These are phyloP conservation scores for Pelosia muscerda DNA, from an alignment of 2,888 invertebrate species.

Conservation along the genomic window DNA sequence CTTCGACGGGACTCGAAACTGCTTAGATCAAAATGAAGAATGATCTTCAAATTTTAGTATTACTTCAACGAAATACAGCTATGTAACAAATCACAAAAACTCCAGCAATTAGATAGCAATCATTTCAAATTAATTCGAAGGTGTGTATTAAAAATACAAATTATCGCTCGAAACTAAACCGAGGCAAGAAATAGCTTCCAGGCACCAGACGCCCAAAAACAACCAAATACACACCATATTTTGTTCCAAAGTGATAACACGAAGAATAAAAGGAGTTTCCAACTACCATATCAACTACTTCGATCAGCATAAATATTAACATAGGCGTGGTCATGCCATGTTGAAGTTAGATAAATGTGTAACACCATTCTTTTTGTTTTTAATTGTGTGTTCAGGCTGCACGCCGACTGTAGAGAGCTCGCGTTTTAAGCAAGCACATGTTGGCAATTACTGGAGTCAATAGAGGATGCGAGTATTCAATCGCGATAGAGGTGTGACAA, in stretches of 20 bases:
- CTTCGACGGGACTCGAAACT: neutral
- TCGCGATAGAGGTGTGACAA: constrained; percentile 80
- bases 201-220: constrained; percentile 34
- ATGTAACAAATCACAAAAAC: neutral
- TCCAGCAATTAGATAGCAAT: neutral
- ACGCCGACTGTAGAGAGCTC: constrained; percentile 30
- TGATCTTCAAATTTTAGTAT: neutral
- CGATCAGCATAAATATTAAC: constrained; percentile 79
- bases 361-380: constrained; percentile 54
- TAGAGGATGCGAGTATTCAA: constrained; percentile 59
- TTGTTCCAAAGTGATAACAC: constrained; percentile 39
- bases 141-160: constrained; percentile 12
- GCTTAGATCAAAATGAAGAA: neutral
- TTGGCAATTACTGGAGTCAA: constrained; percentile 66
- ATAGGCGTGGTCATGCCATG: constrained; percentile 74
- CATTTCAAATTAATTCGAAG: neutral
- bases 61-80: neutral
- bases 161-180: constrained; percentile 19
- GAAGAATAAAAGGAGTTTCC: constrained; percentile 50
- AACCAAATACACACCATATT: constrained; percentile 33
- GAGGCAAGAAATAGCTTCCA: constrained; percentile 30
- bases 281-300: constrained; percentile 61
- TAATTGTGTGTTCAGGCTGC: constrained; percentile 43
- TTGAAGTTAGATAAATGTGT: constrained; percentile 68
- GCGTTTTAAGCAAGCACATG: constrained; percentile 57